Conservation (phyloP, 1,140 invertebrate genomes). For the Aphaenogaster floridana region DNA sequence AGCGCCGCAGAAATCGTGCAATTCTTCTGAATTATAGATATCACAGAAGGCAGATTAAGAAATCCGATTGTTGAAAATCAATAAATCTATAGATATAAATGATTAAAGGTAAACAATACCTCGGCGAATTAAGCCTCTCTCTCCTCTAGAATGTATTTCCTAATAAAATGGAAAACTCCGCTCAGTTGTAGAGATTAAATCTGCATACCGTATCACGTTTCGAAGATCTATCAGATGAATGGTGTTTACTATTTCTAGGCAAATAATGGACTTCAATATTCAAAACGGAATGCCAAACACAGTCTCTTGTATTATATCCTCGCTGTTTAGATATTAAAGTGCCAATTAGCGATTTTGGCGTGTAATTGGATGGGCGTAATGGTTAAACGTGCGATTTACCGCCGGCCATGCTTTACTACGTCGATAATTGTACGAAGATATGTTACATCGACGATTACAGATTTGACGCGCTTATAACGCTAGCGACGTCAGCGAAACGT, state of each 20-base stretch:
- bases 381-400: conserved; percentile 55
- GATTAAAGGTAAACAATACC: background rate
- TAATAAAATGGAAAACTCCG: conserved; percentile 11
- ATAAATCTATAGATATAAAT: conserved; percentile 15
- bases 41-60: background rate
- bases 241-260: background rate
- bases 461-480: conserved; percentile 44
- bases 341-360: conserved; percentile 51
- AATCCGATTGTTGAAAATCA: background rate
- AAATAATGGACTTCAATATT: conserved; percentile 25
- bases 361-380: conserved; percentile 41
- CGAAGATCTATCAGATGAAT: conserved; percentile 17
- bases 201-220: background rate
- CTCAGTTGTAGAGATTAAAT: conserved; percentile 1
- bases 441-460: conserved; percentile 51
- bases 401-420: conserved; percentile 16
- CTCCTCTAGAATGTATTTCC: background rate
- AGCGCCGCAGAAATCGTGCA: background rate
- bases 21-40: background rate
- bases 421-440: conserved; percentile 52
- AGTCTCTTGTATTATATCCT: background rate
- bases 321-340: conserved; percentile 53
- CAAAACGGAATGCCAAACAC: conserved; percentile 40
- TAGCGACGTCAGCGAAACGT: conserved; percentile 34
- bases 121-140: background rate